These are phyloP conservation scores for Cotesia glomerata DNA, from an alignment of 1,140 invertebrate species.

Conservation along the genomic window DNA sequence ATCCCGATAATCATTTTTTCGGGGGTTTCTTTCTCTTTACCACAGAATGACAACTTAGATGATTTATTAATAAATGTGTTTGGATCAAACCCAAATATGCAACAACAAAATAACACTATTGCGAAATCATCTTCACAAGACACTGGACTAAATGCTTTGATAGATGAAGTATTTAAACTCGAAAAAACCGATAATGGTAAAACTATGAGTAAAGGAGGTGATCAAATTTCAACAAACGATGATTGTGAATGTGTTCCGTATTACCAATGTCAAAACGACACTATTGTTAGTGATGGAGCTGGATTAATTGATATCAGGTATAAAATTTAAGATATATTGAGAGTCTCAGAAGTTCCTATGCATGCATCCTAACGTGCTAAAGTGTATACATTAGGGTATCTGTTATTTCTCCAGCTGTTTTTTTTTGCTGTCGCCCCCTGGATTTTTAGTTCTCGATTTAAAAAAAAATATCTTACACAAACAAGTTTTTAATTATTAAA, in stretches of 20 bases:
- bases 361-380: no score
- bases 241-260: slow-evolving; percentile 70
- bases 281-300: slow-evolving; percentile 72
- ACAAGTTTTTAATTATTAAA: no score
- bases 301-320: slow-evolving; percentile 79
- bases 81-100: background rate
- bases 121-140: background rate
- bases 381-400: no score
- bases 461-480: no score
- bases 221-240: background rate
- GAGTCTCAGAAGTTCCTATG: no score
- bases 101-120: background rate
- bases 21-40: background rate
- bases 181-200: slow-evolving; percentile 24
- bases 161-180: slow-evolving; percentile 36
- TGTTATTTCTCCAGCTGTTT: no score
- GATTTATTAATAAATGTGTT: background rate
- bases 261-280: slow-evolving; percentile 72
- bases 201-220: slow-evolving; percentile 25
- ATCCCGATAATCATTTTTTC: no score
- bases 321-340: background rate
- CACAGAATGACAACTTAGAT: background rate
- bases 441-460: no score
- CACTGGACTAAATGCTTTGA: slow-evolving; percentile 33
- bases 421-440: no score